phyloP scores from a whole-genome alignment of 2,888 invertebrate species.

The Tanytarsus gracilentus region DNA sequence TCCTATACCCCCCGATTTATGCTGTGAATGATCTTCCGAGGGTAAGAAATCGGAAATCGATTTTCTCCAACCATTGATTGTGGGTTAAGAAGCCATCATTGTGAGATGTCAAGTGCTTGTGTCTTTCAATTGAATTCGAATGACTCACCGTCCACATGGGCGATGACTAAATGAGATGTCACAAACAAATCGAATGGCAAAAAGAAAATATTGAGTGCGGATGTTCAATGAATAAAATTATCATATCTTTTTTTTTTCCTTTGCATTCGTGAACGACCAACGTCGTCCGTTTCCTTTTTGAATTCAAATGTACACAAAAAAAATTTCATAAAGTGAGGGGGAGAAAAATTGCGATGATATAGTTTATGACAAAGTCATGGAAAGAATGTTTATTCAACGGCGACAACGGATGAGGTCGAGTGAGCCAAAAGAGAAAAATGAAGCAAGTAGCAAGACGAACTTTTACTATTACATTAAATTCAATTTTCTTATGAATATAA shows the following conservation, averaged over 20 bases:
- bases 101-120: too few species aligned
- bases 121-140: too few species aligned
- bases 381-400: neutral
- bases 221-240: conserved; percentile 26
- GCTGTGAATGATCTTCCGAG: too few species aligned
- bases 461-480: conserved; percentile 13
- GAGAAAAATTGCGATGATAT: neutral
- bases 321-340: neutral
- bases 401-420: neutral
- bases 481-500: conserved; percentile 26
- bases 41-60: too few species aligned
- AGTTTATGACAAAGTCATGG: neutral
- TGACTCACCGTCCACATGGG: too few species aligned
- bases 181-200: neutral
- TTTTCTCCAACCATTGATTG: too few species aligned
- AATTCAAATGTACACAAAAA: neutral
- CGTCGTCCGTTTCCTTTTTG: neutral
- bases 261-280: neutral
- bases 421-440: neutral
- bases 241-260: conserved; percentile 8
- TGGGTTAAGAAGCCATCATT: too few species aligned
- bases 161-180: conserved; percentile 21
- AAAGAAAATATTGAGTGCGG: conserved; percentile 16
- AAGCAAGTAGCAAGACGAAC: neutral
- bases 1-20: neutral